Conservation (phyloP, 1,140 invertebrate species). For the Bombus polaris region DNA sequence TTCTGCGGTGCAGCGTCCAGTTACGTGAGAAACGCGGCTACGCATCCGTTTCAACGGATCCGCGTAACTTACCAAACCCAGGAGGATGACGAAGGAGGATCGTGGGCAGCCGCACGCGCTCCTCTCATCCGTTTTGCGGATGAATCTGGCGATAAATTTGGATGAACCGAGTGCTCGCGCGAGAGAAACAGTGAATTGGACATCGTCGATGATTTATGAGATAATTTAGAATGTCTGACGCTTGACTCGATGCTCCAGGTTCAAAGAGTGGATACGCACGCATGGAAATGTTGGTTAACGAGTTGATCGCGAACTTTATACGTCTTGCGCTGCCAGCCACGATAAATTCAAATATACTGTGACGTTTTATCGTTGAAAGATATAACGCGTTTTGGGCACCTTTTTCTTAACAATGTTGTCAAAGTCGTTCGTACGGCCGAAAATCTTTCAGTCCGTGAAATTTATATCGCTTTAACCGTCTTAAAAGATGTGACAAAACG, state of each 20-base stretch:
- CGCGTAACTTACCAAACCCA: neutral
- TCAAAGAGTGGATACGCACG: neutral
- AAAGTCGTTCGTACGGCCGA: no score
- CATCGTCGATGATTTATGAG: neutral
- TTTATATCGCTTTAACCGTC: no score
- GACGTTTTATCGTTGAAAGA: no score
- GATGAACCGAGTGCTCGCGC: neutral
- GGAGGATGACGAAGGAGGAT: neutral
- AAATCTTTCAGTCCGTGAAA: no score
- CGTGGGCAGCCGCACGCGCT: neutral
- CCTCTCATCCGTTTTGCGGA: neutral
- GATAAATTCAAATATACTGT: no score
- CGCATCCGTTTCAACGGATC: neutral
- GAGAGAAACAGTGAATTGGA: neutral
- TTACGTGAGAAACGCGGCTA: slow-evolving; percentile 24
- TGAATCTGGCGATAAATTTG: neutral
- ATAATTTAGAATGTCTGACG: neutral
- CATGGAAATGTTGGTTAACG: neutral
- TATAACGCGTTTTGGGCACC: no score
- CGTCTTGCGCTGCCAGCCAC: no score
- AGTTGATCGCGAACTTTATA: no score
- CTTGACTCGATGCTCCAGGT: neutral
- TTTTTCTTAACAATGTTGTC: fast-evolving
- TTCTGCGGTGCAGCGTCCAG: slow-evolving; percentile 1
- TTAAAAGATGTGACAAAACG: no score